Evolutionary conservation across 1,140 invertebrate genomes (phyloP).

Genomic region (Cydia strobilella): DNA sequence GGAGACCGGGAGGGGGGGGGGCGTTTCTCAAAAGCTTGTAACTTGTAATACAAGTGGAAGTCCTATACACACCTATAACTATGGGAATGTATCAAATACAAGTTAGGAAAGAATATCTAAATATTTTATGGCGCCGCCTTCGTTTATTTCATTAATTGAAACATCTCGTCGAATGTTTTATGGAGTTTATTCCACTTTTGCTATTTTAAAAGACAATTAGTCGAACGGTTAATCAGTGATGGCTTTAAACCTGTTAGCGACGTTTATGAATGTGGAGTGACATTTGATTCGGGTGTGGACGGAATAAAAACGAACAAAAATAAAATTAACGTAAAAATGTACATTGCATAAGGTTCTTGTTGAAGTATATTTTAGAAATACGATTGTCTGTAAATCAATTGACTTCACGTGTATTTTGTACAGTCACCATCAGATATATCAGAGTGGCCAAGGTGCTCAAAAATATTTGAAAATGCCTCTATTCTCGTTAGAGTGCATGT

Average conservation of each 20-base stretch:
- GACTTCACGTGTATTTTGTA: too few species aligned
- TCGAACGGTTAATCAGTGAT: neutral
- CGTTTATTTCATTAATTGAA: neutral
- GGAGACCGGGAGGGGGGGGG: too few species aligned
- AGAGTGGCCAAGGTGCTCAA: too few species aligned
- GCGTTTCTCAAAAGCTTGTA: too few species aligned
- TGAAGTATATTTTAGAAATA: too few species aligned
- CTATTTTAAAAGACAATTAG: conserved; percentile 4
- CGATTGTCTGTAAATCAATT: too few species aligned
- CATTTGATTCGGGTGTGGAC: neutral
- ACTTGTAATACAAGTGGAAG: too few species aligned
- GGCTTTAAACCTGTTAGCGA: neutral
- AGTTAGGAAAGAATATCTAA: neutral
- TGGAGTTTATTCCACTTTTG: neutral
- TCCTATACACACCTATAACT: neutral
- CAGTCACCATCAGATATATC: too few species aligned
- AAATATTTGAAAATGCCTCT: too few species aligned
- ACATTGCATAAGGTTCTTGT: too few species aligned
- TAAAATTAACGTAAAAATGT: neutral
- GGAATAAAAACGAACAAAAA: neutral
- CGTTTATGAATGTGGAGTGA: conserved; percentile 1
- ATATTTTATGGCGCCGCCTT: neutral
- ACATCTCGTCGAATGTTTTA: neutral
- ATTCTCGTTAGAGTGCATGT: too few species aligned
- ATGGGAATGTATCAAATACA: neutral